Evolutionary conservation across 1,140 invertebrate species (phyloP), one percentile per base, ranked within the genome.

Genomic region (Ceratosolen solmsi): DNA sequence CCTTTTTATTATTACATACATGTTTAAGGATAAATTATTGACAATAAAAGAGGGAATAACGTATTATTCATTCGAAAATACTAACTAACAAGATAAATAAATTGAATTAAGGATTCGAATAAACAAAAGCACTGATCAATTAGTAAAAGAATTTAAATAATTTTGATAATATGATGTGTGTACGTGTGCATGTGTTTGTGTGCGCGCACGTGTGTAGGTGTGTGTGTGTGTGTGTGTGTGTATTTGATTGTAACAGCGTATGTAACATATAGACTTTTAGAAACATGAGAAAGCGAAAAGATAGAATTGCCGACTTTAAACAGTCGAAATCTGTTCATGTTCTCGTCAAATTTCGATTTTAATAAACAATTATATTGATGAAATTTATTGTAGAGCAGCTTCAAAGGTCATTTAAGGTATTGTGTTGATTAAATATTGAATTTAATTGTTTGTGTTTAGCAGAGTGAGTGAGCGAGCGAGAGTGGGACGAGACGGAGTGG

Each of bases 281-380:
- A n/a, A n/a, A n/a, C n/a, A n/a, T n/a, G n/a, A n/a, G n/a, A n/a
- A n/a, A n/a, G n/a, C 41, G 41, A 46, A 46, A 46, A 46, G 5
- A 7, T 46, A 5, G 41, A 46, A 7, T 46, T 13, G 13, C 41
- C 5, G 41, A n/a, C n/a, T n/a, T n/a, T 46, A 13, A 46, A 46
- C 5, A 46, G 41, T 7, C 41, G 41, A 46, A 46, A 13, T 5
- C 5, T 5, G 41, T 13, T 46, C 5, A 63, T 63, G 30, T 63
- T 63, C 60, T 63, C 60, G 13, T 63, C 60, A 68, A 68, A 68
- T 68, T n/a, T 22, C 22, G 4, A 38, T 38, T 68, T 68, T 4
- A 15, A 68, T 68, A 38, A 38, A 38, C 36, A 68, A 68, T 22
- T 38, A 68, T n/a, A n/a, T 38, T 2, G 63, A 68, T 68, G 15